Base-by-base conservation (phyloP, 2,113 vertebrate species). In the Cathartes aura region DNA sequence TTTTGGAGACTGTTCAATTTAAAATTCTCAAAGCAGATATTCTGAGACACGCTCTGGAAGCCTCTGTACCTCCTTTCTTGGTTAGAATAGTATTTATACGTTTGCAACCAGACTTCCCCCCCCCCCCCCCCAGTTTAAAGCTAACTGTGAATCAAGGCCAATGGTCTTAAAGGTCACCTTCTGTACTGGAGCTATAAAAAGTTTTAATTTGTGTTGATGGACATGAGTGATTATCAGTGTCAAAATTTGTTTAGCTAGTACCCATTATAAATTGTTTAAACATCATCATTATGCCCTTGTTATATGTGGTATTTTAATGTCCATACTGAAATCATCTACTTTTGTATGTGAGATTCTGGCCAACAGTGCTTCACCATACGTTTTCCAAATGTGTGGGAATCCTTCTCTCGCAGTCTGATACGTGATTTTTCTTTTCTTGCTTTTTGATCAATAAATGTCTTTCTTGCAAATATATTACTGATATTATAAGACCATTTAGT, bases 91-190 rank as follows among this genome's bases (percentile, higher is more conserved):
- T 72, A 62, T 82, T 78, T 87, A 67, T 71, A 63, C 80, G 32
- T 96, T 94, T 62, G 63, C 45, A 74, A 80, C 19, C 68, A 85
- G 78, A 18, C 59, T 52, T 91, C 32, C 19, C 11, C 7, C 4
- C 8, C 0, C 0, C 1, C 0, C 4, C 5, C 30, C 21, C 32
- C 1, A 0, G 9, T 92, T 93, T 90, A 67, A 92, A 93, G 47
- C 93, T 76, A 83, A 62, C 60, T 79, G 90, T 86, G 89, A 91
- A 92, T 93, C 92, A 89, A 94, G 83, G 83, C 91, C 83, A 94
- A 15, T 87, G 81, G 53, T 96, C 95, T 96, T 94, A 96, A 97
- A 97, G 94, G 94, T 95, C 94, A 93, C 96, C 94, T 95, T 97
- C 97, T 94, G 91, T 82, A 96, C 89, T 72, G 66, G 36, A 96